Evolutionary conservation across 2,113 vertebrate species (phyloP), one percentile per base, ranked within the genome.

Genomic region (Prionailurus bengalensis): DNA sequence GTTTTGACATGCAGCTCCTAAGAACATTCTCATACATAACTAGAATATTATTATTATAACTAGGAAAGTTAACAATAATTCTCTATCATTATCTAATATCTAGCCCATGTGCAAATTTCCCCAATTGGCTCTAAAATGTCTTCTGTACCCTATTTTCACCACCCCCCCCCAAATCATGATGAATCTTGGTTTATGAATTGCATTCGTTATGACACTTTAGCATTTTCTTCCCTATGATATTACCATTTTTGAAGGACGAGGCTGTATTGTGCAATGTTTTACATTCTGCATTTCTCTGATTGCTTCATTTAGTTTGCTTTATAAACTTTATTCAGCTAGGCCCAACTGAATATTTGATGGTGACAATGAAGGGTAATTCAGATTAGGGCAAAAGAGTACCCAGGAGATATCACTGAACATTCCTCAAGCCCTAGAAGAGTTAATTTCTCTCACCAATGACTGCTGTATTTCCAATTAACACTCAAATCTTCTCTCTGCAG

Each of bases 241-340:
- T 80, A 23, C 81, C 74, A 53, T 81, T 96, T 89, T 70, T 36
- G 89, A 97, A 94, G 58, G 27, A 68, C 10, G 36, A 91, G 48
- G 42, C 14, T 86, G 23, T 63, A 15, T 5, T 76, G 15, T 17
- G 61, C 29, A 55, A 16, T 70, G 45, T 74, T 63, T 33, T n/a
- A 80, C 16, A 45, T 16, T 81, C 48, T 89, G 21, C 21, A 29
- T 92, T 93, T 87, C 36, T 87, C n/a, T 82, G 48, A 70, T n/a
- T 15, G 14, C 71, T 89, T 68, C 48, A 58, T 58, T 86, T 85
- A 55, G n/a, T 63, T 82, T 94, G 27, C 36, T 90, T 53, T 87
- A 86, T 83, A 63, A 93, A 58, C 27, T 85, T 91, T 70, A 80
- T 71, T 82, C 39, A 84, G 63, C 23, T 7, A 90, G 61, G 89